Percentiles rank a stretch among this genome's conserved stretches.
These are phyloP conservation scores for cattle (Bos taurus) DNA, from an alignment of 2,113 vertebrate genomes.

Conservation along the genomic window ARS-UCD2.0 NC_037339.1:2534001-2534500, in stretches of 20 bases:
- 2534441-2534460: accelerated
- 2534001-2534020: too few relatives aligned
- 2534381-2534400: background rate
- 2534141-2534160: background rate
- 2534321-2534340: background rate
- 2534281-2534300: background rate
- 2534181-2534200: background rate
- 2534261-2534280: background rate
- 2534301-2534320: background rate
- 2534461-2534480: background rate
- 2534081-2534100: too few relatives aligned
- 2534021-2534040: too few relatives aligned
- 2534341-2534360: background rate
- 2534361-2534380: background rate
- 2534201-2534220: background rate
- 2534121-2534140: background rate
- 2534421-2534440: background rate
- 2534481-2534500: background rate
- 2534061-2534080: too few relatives aligned
- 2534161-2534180: background rate
- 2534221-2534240: background rate
- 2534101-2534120: too few relatives aligned
- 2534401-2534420: background rate
- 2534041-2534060: too few relatives aligned
- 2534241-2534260: background rate